A percentile compares a stretch with the other conserved stretches of the same genome.
These are phyloP conservation scores for Pipra filicauda DNA, from an alignment of 2,113 vertebrate species.

Conservation along the genomic window DNA sequence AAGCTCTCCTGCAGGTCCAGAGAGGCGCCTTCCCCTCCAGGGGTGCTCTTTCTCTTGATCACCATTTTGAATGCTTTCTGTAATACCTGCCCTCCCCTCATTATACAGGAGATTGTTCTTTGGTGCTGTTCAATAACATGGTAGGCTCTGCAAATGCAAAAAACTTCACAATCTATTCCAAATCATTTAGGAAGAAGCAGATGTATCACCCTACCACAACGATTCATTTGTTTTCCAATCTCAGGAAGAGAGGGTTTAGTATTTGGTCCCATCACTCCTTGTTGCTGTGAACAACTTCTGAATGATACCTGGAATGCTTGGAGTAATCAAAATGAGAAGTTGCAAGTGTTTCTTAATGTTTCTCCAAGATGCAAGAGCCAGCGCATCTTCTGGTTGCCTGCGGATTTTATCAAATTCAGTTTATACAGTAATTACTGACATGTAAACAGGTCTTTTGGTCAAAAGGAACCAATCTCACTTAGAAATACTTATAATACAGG, in stretches of 20 bases:
- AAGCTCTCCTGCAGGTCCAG: slow-evolving; percentile 29
- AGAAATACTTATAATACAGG: not conserved
- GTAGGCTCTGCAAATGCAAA: slow-evolving; percentile 61
- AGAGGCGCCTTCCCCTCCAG: not conserved
- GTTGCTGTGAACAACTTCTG: slow-evolving; percentile 1
- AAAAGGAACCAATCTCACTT: not conserved
- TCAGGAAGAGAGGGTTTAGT: not conserved
- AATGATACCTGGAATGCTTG: not conserved
- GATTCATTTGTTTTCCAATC: not conserved
- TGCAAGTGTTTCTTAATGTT: not conserved
- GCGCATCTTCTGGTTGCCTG: not conserved
- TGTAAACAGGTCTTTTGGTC: not conserved
- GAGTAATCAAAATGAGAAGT: not conserved
- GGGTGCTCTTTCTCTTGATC: slow-evolving; percentile 18
- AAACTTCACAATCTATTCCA: slow-evolving; percentile 54
- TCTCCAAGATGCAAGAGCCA: not conserved
- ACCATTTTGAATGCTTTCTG: slow-evolving; percentile 20
- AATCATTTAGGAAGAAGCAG: slow-evolving; percentile 12
- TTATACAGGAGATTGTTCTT: slow-evolving; percentile 20
- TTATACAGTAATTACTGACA: not conserved
- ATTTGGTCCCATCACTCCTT: not conserved
- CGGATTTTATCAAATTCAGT: not conserved
- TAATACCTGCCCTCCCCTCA: slow-evolving; percentile 51
- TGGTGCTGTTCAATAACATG: slow-evolving; percentile 46
- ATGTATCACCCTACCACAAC: slow-evolving; percentile 19